Percentiles rank a stretch among this genome's conserved stretches.
These are phyloP conservation scores for Zaprionus ornatus DNA, from an alignment of 1,140 invertebrate species.

Conservation along the genomic window DNA sequence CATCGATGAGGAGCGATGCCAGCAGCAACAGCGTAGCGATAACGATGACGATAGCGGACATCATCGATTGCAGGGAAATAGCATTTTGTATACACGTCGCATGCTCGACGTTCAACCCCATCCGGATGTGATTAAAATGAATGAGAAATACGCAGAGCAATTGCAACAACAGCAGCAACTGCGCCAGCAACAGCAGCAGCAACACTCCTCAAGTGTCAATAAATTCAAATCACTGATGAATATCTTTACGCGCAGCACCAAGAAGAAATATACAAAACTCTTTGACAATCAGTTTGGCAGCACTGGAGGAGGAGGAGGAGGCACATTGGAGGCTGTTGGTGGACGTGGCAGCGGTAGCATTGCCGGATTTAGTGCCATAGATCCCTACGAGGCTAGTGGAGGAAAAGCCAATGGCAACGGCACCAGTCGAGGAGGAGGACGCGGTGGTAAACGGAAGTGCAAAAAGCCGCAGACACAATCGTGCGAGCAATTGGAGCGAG, in stretches of 20 bases:
- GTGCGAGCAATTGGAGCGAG: constrained; percentile 76
- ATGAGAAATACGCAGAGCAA: constrained; percentile 51
- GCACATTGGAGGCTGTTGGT: neutral
- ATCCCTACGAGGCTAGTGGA: constrained; percentile 54
- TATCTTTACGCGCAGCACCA: constrained; percentile 60
- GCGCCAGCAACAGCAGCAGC: constrained; percentile 30
- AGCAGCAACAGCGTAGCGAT: constrained; percentile 18
- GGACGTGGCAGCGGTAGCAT: constrained; percentile 1
- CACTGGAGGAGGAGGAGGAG: neutral
- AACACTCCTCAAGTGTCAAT: constrained; percentile 57
- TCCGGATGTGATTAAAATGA: constrained; percentile 78
- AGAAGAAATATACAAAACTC: constrained; percentile 76
- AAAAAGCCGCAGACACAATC: constrained; percentile 74
- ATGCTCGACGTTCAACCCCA: constrained; percentile 76
- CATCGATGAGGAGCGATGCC: neutral
- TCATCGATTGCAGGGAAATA: constrained; percentile 54
- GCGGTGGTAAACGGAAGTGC: constrained; percentile 49
- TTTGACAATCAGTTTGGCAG: constrained; percentile 54
- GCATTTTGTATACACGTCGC: constrained; percentile 60
- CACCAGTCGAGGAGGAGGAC: constrained; percentile 6
- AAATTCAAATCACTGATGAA: constrained; percentile 61
- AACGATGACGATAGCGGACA: constrained; percentile 24
- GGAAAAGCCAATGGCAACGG: constrained; percentile 15
- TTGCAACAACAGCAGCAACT: constrained; percentile 25
- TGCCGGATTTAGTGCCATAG: constrained; percentile 61